Conservation (phyloP, 2,888 invertebrate species). For the Melinopterus prodromus region DNA sequence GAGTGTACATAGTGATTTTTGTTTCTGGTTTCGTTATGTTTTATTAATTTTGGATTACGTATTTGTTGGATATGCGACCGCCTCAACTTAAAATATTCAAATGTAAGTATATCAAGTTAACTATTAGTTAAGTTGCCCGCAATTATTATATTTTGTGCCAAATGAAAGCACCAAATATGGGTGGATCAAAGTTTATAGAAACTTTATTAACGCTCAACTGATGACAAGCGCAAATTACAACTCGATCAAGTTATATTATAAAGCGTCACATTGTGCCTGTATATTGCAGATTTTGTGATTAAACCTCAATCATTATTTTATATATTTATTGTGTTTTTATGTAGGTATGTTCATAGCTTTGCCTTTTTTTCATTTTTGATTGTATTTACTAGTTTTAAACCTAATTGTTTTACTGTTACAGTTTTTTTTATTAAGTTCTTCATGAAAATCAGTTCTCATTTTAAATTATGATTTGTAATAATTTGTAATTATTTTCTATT, state of each 20-base stretch:
- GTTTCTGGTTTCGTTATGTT: neutral
- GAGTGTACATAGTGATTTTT: constrained; percentile 4
- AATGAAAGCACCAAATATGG: neutral
- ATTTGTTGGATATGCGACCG: neutral
- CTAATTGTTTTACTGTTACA: neutral
- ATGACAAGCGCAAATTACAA: neutral
- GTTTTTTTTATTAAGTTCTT: neutral
- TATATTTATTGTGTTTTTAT: neutral
- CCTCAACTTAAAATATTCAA: neutral
- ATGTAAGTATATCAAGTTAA: neutral
- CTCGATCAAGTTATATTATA: neutral
- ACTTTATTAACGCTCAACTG: neutral
- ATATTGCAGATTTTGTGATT: neutral
- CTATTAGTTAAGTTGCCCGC: neutral
- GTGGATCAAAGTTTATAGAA: neutral
- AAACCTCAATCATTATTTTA: neutral
- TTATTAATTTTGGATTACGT: neutral
- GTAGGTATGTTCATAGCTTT: neutral
- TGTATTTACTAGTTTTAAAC: neutral
- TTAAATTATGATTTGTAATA: constrained; percentile 4
- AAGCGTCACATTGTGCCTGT: neutral
- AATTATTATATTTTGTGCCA: constrained; percentile 4
- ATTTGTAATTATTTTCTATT: neutral
- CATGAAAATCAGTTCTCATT: neutral
- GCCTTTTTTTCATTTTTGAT: neutral